Evolutionary conservation across 2,888 invertebrate species (phyloP).

Genomic region (Harpalus rufipes): DNA sequence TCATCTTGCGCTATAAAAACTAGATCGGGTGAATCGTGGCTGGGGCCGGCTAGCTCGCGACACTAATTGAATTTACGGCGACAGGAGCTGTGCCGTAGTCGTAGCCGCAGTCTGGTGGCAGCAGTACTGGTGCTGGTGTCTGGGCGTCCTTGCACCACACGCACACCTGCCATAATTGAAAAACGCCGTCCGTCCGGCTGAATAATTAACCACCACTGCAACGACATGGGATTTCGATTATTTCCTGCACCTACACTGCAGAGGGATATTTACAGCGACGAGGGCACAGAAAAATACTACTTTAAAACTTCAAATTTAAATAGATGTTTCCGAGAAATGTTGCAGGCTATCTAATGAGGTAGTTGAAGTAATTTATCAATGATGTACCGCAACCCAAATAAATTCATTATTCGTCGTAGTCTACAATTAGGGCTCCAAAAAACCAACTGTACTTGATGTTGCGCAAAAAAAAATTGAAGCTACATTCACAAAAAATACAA

Average conservation of each 20-base stretch:
- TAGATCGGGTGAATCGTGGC: not conserved
- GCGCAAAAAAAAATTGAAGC: too few relatives aligned
- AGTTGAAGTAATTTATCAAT: too few relatives aligned
- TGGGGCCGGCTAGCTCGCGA: not conserved
- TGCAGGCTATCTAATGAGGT: too few relatives aligned
- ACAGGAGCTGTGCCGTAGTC: not conserved
- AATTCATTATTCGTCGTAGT: too few relatives aligned
- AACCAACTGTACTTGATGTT: too few relatives aligned
- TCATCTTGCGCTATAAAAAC: not conserved
- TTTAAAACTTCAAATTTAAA: too few relatives aligned
- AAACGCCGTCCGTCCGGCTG: constrained; percentile 16
- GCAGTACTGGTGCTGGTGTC: not conserved
- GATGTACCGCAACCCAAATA: too few relatives aligned
- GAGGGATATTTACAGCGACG: too few relatives aligned
- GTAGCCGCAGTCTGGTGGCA: constrained; percentile 1
- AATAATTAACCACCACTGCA: constrained; percentile 22
- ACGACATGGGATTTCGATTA: constrained; percentile 44
- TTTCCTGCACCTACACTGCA: not conserved
- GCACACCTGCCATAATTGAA: constrained; percentile 42
- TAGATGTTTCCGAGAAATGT: too few relatives aligned
- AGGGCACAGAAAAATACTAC: too few relatives aligned
- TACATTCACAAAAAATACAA: too few relatives aligned
- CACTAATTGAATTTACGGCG: constrained; percentile 38
- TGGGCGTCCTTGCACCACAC: constrained; percentile 16
- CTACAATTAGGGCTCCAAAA: too few relatives aligned